phyloP scores from a whole-genome alignment of 1,140 invertebrate species.

The Frieseomelitta varia region DNA sequence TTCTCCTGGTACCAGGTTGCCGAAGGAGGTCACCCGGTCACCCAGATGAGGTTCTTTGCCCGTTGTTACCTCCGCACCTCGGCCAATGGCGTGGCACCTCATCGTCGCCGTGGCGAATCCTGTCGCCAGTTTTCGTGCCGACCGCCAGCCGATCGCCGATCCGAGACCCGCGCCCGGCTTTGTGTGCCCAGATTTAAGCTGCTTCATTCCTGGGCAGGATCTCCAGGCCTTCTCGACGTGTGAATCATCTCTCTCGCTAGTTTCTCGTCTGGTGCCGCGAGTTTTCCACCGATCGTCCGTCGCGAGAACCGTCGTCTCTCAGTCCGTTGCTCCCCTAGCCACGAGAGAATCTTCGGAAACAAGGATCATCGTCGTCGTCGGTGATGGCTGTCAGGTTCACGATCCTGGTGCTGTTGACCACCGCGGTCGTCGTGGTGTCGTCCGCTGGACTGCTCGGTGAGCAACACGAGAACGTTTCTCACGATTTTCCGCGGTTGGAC shows the following conservation, averaged over 20 bases:
- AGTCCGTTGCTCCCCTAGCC: too few relatives aligned
- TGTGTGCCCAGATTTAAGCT: conserved; percentile 78
- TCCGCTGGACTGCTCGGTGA: conserved; percentile 79
- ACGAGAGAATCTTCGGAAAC: neutral
- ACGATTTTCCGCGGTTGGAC: neutral
- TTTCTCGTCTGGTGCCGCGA: conserved; percentile 28
- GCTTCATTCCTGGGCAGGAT: conserved; percentile 76
- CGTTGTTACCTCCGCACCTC: conserved; percentile 63
- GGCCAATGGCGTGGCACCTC: conserved; percentile 62
- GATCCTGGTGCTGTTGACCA: conserved; percentile 69
- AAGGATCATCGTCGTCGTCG: neutral
- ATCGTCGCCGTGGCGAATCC: conserved; percentile 74
- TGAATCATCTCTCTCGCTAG: conserved; percentile 42
- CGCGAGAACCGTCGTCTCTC: conserved; percentile 34
- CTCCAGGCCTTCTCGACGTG: conserved; percentile 53
- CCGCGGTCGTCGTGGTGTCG: conserved; percentile 67
- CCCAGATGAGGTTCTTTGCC: conserved; percentile 80
- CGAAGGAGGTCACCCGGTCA: conserved; percentile 79
- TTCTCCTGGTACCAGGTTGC: conserved; percentile 53
- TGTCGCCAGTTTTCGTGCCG: conserved; percentile 71
- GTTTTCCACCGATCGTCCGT: conserved; percentile 18
- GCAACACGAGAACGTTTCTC: conserved; percentile 43
- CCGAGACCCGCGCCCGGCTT: conserved; percentile 71
- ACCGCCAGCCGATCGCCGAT: conserved; percentile 64
- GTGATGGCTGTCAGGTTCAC: conserved; percentile 66